These are phyloP conservation scores for Chaetodon trifascialis DNA, from an alignment of 2,113 vertebrate species.

Conservation along the genomic window DNA sequence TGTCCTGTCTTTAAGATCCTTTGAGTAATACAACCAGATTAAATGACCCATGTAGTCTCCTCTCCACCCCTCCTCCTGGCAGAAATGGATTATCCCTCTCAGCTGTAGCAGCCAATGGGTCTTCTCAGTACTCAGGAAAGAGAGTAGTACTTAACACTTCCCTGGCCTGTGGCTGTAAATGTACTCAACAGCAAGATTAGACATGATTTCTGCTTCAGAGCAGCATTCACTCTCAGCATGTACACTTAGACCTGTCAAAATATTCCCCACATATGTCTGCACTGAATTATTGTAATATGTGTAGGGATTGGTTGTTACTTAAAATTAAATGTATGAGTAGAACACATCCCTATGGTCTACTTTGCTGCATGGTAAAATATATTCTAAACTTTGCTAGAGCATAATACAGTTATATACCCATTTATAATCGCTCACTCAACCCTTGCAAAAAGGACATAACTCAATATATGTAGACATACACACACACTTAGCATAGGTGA, in stretches of 20 bases:
- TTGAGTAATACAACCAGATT: background rate
- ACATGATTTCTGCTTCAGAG: background rate
- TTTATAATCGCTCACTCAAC: background rate
- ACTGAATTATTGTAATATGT: background rate
- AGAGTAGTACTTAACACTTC: background rate
- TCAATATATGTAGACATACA: background rate
- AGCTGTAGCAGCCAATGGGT: background rate
- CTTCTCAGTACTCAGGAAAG: background rate
- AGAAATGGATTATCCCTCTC: slow-evolving; percentile 2
- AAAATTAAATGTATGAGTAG: background rate
- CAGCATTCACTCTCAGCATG: background rate
- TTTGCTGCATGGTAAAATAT: background rate
- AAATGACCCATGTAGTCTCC: background rate
- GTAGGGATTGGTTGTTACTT: too few relatives aligned
- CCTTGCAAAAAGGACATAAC: background rate
- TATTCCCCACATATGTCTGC: background rate
- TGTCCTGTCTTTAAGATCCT: background rate
- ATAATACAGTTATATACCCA: background rate
- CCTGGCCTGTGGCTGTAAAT: background rate
- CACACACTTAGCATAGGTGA: background rate
- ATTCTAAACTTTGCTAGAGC: background rate
- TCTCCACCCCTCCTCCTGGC: slow-evolving; percentile 9
- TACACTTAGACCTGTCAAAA: slow-evolving; percentile 13
- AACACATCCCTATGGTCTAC: background rate
- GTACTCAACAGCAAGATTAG: slow-evolving; percentile 1